phyloP scores from a whole-genome alignment of 2,888 invertebrate genomes.

The Lepas anatifera region DNA sequence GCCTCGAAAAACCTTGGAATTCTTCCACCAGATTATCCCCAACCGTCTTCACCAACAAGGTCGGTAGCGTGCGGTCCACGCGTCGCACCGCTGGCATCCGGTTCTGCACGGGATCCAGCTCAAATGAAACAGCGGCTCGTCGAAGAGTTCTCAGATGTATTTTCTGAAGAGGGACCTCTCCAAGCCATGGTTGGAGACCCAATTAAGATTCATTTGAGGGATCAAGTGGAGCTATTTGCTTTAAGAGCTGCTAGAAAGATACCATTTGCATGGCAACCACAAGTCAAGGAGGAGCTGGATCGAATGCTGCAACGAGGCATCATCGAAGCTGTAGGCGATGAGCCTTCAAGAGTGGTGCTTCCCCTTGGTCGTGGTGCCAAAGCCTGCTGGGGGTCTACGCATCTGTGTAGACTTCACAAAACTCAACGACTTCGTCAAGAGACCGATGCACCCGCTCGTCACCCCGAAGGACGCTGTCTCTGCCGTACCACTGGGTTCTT shows the following conservation, averaged over 20 bases:
- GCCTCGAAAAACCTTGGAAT: no score
- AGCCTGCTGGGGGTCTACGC: background rate
- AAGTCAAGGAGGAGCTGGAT: constrained; percentile 13
- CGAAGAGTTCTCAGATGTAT: background rate
- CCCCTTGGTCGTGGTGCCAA: constrained; percentile 14
- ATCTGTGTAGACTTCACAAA: constrained; percentile 15
- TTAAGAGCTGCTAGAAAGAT: constrained; percentile 6
- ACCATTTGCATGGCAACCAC: constrained; percentile 14
- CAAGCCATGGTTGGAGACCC: constrained; percentile 4
- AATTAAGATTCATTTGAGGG: constrained; percentile 15
- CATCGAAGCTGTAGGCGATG: constrained; percentile 15
- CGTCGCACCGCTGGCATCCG: no score
- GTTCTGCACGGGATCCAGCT: background rate
- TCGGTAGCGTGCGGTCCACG: no score
- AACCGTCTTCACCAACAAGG: no score
- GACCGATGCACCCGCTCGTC: constrained; percentile 12
- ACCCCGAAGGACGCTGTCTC: constrained; percentile 12
- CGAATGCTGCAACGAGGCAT: constrained; percentile 11
- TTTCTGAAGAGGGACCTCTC: background rate
- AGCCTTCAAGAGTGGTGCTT: constrained; percentile 15
- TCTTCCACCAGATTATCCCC: no score
- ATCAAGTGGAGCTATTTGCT: constrained; percentile 10
- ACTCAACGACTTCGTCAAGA: constrained; percentile 11
- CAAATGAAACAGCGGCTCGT: background rate
- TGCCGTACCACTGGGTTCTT: background rate